These are phyloP conservation scores for Panzeria rudis DNA, from an alignment of 2,888 invertebrate genomes.

Conservation along the genomic window DNA sequence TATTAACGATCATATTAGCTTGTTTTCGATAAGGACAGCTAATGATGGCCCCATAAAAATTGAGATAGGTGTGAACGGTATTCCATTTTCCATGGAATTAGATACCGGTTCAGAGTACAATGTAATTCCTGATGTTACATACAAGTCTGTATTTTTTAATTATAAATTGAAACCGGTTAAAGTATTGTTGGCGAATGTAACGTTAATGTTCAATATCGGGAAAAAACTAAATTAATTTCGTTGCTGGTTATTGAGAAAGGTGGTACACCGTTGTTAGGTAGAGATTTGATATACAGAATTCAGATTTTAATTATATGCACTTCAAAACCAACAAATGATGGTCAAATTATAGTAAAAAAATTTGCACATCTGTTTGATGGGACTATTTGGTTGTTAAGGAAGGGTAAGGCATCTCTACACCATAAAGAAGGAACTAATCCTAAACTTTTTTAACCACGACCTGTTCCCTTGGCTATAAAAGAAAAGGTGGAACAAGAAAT, in stretches of 20 bases:
- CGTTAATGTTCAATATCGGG: constrained; percentile 8
- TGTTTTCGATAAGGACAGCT: constrained; percentile 28
- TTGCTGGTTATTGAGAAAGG: constrained; percentile 35
- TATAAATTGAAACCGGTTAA: not conserved
- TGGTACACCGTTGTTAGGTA: no score
- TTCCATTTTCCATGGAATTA: constrained; percentile 28
- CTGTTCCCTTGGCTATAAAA: not conserved
- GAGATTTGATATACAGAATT: no score
- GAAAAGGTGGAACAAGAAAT: not conserved
- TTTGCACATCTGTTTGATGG: not conserved
- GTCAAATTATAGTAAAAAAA: not conserved
- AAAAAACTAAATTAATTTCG: constrained; percentile 19
- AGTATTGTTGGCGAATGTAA: constrained; percentile 14
- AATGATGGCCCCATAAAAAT: constrained; percentile 44
- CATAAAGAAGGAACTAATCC: not conserved
- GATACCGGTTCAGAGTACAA: constrained; percentile 55
- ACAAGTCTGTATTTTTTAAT: constrained; percentile 5
- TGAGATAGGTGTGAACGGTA: constrained; percentile 25
- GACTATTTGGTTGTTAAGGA: not conserved
- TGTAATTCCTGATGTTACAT: constrained; percentile 11
- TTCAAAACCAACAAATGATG: no score
- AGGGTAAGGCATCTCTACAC: not conserved
- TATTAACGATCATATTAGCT: constrained; percentile 15
- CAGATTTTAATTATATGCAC: no score
- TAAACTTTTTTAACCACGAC: not conserved